Evolutionary conservation across 2,888 invertebrate species (phyloP), one percentile per base, ranked within the genome.

Genomic region (Ophioninae sp.): DNA sequence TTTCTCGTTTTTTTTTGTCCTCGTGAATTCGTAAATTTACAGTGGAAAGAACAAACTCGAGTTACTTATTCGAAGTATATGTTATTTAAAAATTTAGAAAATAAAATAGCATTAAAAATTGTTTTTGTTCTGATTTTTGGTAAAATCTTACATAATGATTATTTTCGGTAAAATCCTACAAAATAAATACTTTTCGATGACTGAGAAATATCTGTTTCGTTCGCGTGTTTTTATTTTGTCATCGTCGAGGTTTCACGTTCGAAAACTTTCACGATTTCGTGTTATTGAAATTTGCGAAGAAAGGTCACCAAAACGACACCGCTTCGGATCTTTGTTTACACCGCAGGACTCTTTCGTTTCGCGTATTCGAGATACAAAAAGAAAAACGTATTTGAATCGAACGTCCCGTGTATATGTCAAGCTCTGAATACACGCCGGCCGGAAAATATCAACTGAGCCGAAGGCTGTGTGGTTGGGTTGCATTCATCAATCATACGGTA

Each of bases 401-500:
- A 73, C 8, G 44, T 37, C 61, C 44, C 10, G 70, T 62, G 62
- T 23, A 23, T 65, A n/a, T 17, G 17, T 23, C 13, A 8, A 23
- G 41, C 41, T 56, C 0, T 56, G 30, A 17, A 62, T 2, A 62
- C 3, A 21, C 59, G 8, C 59, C 20, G 20, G 21, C 21, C 59
- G 59, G 69, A 17, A 50, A 37, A 20, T 41, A 64, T 64, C 50
- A 30, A 76, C 37, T 41, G 23, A 6, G 21, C 39, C 64, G 65
- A 67, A 68, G 23, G 59, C 44, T 74, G 37, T 7, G 57, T 17
- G 56, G 23, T 56, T 50, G 20, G 44, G 30, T 30, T 56, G 68
- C 70, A 64, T 84, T 84, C 81, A 84, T 84, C 81, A 78, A 84
- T 84, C 83, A 84, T 84, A 84, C 70, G 74, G 75, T 61, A 78